These are phyloP conservation scores for Pterostichus madidus DNA, from an alignment of 2,888 invertebrate species.

Conservation along the genomic window DNA sequence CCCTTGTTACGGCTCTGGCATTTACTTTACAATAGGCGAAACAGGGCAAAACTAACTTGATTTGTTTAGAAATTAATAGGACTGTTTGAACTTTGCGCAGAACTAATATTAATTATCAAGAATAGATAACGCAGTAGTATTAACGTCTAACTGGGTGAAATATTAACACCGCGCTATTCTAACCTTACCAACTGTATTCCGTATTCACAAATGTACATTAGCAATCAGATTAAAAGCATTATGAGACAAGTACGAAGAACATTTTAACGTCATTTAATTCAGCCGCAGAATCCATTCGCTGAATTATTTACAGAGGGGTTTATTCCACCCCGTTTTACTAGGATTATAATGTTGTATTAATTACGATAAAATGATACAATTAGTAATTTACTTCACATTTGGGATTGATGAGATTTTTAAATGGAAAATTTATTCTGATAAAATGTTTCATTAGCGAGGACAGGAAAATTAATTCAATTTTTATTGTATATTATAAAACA, in stretches of 20 bases:
- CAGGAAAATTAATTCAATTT: too few relatives aligned
- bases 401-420: too few relatives aligned
- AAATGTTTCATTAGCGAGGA: too few relatives aligned
- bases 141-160: conserved; percentile 10
- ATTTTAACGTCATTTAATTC: conserved; percentile 8
- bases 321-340: too few relatives aligned
- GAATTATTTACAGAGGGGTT: conserved; percentile 14
- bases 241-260: not conserved
- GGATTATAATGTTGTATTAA: too few relatives aligned
- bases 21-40: too few relatives aligned
- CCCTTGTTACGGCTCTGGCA: too few relatives aligned
- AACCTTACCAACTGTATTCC: not conserved
- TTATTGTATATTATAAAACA: too few relatives aligned
- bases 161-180: conserved; percentile 4
- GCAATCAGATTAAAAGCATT: conserved; percentile 51
- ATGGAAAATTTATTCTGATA: too few relatives aligned
- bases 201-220: conserved; percentile 23
- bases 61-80: conserved; percentile 7
- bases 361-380: too few relatives aligned
- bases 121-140: conserved; percentile 43
- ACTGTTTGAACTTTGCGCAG: not conserved
- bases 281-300: conserved; percentile 6
- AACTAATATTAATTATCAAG: conserved; percentile 42
- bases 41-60: not conserved
- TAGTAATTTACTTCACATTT: too few relatives aligned